Base-by-base conservation (phyloP, 2,888 invertebrate species). In the Hypomecis atomaria region DNA sequence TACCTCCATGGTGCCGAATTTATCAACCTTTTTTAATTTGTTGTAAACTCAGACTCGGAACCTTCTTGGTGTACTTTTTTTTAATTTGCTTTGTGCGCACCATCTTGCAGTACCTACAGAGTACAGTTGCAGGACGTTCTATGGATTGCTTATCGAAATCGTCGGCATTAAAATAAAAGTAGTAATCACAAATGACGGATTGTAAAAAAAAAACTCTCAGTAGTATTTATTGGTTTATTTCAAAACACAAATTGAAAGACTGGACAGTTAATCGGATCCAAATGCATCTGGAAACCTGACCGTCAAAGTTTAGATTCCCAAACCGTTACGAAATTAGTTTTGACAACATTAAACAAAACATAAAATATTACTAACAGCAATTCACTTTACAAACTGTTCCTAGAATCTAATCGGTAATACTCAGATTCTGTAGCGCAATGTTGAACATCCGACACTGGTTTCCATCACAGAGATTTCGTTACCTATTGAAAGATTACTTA, bases 171-270 rank as follows among this genome's bases (percentile, higher is more conserved):
- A 23, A 23, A 23, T 3, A 23, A 23, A 23, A 23, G 3, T 3
- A 23, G 23, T 23, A 23, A 23, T 23, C 23, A 23, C 23, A 23
- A 23, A 23, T 3, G 23, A 23, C 23, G 23, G 23, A 6, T 6
- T 10, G 34, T 56, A 48, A 34, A 3, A 65, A 61, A 62, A 65
- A 71, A 57, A 65, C 61, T 40, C 10, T 47, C 34, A 48, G 5
- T 81, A 78, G 83, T 83, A 82, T 90, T 88, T 88, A 90, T 86
- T 85, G 85, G 86, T 91, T 92, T 91, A 90, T 90, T 90, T 89
- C 79, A 89, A 71, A 91, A 91, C 91, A 91, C 91, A 91, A 91
- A 87, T 89, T 90, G 89, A 86, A 90, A 88, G 88, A 90, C 85
- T 87, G 87, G 69, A 89, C 86, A 90, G 83, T 87, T 86, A 85